phyloP scores from a whole-genome alignment of 2,888 invertebrate genomes.

The Erannis defoliaria region DNA sequence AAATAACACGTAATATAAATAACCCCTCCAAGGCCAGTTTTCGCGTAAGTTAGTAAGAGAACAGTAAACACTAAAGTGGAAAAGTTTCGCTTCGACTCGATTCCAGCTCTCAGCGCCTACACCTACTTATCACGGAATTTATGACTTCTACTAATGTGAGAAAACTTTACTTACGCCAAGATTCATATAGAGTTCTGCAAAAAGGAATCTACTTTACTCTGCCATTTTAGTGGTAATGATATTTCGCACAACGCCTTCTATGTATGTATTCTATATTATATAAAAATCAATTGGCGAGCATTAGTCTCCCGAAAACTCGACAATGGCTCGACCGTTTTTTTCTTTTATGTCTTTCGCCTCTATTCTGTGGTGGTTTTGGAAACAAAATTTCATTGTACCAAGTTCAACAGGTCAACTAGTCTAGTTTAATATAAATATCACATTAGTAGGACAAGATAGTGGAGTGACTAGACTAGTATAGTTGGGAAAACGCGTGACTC shows the following conservation, averaged over 20 bases:
- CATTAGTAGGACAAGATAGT: no score
- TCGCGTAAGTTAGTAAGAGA: conserved; percentile 5
- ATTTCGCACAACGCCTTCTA: not conserved
- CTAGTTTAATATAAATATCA: no score
- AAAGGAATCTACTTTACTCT: not conserved
- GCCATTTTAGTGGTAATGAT: not conserved
- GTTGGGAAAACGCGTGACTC: no score
- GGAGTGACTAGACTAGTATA: no score
- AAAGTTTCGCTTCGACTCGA: conserved; percentile 18
- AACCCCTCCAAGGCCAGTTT: not conserved
- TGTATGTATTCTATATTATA: no score
- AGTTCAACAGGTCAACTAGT: no score
- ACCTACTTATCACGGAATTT: conserved; percentile 18
- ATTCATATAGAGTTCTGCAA: conserved; percentile 2
- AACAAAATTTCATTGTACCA: no score
- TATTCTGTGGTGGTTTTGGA: no score
- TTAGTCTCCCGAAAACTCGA: no score
- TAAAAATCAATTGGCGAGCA: no score
- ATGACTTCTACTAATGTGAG: conserved; percentile 25
- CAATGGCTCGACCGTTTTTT: no score
- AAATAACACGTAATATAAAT: not conserved
- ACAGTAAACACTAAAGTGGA: conserved; percentile 14
- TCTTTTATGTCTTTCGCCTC: no score
- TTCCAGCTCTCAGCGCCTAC: conserved; percentile 11
- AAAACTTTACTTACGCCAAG: conserved; percentile 17